Evolutionary conservation across 2,797 vertebrate genomes (phyloP).

Genomic region (Erethizon dorsatum): DNA sequence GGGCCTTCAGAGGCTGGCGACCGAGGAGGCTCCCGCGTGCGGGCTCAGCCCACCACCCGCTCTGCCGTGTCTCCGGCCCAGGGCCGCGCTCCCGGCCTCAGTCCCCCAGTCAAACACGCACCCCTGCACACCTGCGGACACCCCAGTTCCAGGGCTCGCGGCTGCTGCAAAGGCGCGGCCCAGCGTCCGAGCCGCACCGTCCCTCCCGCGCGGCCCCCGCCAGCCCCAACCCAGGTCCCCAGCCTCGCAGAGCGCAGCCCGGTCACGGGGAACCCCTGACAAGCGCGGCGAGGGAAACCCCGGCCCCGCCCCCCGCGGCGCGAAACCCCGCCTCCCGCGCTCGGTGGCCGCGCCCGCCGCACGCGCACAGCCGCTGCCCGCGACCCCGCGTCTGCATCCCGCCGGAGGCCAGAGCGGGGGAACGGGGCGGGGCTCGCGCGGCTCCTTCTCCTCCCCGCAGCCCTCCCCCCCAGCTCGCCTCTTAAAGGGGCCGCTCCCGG

Average conservation of each 20-base stretch:
- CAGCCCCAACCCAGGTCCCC: background rate
- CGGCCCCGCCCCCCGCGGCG: background rate
- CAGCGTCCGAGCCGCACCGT: background rate
- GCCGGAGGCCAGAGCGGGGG: rapidly evolving
- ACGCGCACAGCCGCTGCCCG: background rate
- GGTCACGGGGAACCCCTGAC: background rate
- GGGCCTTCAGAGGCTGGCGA: background rate
- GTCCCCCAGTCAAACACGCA: background rate
- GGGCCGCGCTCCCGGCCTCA: background rate
- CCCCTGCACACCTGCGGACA: background rate
- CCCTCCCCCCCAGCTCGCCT: rapidly evolving
- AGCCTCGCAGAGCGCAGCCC: no score
- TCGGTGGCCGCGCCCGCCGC: background rate
- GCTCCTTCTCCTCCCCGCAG: background rate
- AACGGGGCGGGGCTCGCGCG: background rate
- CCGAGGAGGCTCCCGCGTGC: background rate
- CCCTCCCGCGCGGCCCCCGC: background rate
- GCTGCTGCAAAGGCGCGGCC: background rate
- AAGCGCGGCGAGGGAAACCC: background rate
- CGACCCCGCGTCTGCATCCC: no score
- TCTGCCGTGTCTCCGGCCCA: background rate
- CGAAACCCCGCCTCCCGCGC: background rate
- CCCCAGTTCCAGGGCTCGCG: background rate
- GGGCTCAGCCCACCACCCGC: background rate
- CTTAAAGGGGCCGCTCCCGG: background rate